Conservation (phyloP, 1,140 invertebrate species). For the Drosophila sucinea region DNA sequence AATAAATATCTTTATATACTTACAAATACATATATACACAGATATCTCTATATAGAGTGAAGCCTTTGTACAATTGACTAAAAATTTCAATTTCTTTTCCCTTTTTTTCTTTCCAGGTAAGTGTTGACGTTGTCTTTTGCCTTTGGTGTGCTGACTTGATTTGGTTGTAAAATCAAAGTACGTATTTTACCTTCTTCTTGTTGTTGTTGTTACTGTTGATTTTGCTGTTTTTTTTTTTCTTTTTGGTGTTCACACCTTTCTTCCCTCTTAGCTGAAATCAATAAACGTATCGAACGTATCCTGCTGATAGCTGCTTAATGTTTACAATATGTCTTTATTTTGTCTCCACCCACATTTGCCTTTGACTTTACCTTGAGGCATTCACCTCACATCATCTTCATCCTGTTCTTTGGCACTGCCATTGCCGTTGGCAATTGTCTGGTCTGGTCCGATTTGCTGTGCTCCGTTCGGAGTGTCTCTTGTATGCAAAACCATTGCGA, state of each 20-base stretch:
- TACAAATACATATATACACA: slow-evolving; percentile 23
- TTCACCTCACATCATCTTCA: slow-evolving; percentile 14
- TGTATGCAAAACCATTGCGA: slow-evolving; percentile 69
- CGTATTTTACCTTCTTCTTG: slow-evolving; percentile 48
- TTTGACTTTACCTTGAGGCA: slow-evolving; percentile 77
- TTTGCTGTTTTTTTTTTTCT: slow-evolving; percentile 25
- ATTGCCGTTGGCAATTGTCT: slow-evolving; percentile 42
- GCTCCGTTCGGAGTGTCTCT: not conserved
- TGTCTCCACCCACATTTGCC: slow-evolving; percentile 46
- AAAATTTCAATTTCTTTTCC: slow-evolving; percentile 72
- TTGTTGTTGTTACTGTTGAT: not conserved
- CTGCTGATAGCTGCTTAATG: slow-evolving; percentile 80
- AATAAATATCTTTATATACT: slow-evolving; percentile 55
- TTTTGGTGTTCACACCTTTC: slow-evolving; percentile 27
- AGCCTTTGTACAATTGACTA: slow-evolving; percentile 63
- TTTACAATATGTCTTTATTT: slow-evolving; percentile 81
- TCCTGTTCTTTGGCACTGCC: slow-evolving; percentile 15
- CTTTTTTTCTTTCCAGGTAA: slow-evolving; percentile 61
- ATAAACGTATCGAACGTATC: slow-evolving; percentile 74
- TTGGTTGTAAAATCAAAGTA: slow-evolving; percentile 78
- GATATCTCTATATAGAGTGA: slow-evolving; percentile 19
- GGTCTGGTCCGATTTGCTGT: not conserved
- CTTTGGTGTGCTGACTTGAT: slow-evolving; percentile 37
- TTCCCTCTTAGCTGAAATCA: slow-evolving; percentile 61
- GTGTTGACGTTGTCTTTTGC: slow-evolving; percentile 46